Conservation (phyloP, 2,888 invertebrate species). For the Drosophila barbarae region DNA sequence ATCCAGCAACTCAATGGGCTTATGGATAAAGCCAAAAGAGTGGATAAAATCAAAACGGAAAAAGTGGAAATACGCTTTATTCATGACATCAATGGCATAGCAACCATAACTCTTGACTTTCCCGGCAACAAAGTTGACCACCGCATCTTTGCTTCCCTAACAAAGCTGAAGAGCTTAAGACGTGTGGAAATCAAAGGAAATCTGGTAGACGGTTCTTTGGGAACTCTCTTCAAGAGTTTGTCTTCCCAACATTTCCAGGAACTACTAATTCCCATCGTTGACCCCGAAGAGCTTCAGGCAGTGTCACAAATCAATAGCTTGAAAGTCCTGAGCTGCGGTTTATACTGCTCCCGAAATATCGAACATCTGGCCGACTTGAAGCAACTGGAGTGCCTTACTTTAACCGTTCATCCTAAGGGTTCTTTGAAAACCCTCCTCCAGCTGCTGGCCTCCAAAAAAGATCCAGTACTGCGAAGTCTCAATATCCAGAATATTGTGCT, state of each 20-base stretch:
- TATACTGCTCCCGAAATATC: not conserved
- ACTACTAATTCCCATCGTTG: not conserved
- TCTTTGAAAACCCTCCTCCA: not conserved
- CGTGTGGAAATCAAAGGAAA: not conserved
- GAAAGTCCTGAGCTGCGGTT: not conserved
- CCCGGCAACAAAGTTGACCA: not conserved
- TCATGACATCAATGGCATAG: not conserved
- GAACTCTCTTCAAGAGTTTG: not conserved
- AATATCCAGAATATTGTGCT: not conserved
- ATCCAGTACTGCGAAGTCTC: not conserved
- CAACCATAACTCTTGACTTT: not conserved
- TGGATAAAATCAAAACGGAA: conserved; percentile 1
- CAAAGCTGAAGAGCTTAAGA: not conserved
- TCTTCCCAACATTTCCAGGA: not conserved
- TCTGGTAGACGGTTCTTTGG: not conserved
- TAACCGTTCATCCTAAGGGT: conserved; percentile 1
- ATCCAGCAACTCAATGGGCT: not conserved
- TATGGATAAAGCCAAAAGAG: not conserved
- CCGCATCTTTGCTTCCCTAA: not conserved
- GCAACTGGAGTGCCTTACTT: not conserved
- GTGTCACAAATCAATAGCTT: not conserved
- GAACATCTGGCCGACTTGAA: not conserved
- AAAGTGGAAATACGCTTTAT: not conserved
- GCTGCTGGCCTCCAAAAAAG: not conserved
- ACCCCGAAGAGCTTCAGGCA: not conserved